Evolutionary conservation across 2,888 invertebrate genomes (phyloP).

Genomic region (Brachypalpus laphriformis): DNA sequence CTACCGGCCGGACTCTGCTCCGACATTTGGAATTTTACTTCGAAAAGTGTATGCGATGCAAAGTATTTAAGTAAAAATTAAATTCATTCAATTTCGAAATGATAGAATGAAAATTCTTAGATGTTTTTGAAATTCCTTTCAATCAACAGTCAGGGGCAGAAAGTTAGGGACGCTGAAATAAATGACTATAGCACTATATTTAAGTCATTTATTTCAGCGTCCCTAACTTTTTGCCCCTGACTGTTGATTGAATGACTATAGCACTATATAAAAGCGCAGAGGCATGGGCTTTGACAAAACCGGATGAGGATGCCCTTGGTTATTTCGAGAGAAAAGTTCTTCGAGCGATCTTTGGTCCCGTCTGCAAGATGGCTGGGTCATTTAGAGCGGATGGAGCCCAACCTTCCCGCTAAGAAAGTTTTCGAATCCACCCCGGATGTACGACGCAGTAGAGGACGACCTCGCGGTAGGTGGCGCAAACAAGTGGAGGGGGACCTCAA

Average conservation of each 20-base stretch:
- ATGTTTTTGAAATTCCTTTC: neutral
- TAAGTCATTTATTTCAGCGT: neutral
- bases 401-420: no score
- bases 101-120: neutral
- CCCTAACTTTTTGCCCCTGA: neutral
- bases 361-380: no score
- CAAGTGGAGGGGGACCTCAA: no score
- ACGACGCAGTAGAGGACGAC: no score
- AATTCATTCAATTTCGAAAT: conserved; percentile 12
- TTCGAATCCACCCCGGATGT: no score
- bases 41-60: neutral
- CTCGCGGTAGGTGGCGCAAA: no score
- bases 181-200: neutral
- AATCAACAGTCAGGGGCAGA: neutral
- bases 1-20: neutral
- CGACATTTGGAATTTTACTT: conserved; percentile 5
- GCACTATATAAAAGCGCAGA: no score
- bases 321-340: no score
- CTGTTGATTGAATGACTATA: conserved; percentile 1
- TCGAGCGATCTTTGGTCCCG: no score
- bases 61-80: neutral
- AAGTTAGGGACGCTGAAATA: neutral
- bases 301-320: no score
- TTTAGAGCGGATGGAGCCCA: no score
- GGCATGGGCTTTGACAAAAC: no score